phyloP scores from a whole-genome alignment of 2,888 invertebrate genomes.

The Dryobotodes eremita region DNA sequence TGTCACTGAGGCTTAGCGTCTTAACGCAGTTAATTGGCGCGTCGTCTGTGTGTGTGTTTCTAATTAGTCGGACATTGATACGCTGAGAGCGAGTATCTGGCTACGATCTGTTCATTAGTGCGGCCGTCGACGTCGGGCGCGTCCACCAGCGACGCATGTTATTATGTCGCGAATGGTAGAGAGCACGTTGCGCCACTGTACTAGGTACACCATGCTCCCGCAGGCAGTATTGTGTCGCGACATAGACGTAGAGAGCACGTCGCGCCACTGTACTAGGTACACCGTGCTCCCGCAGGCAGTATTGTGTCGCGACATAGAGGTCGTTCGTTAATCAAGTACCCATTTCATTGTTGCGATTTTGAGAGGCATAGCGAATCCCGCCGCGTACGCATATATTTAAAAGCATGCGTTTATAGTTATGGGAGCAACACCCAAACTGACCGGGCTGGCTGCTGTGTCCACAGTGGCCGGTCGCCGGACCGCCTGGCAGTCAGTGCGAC shows the following conservation, averaged over 20 bases:
- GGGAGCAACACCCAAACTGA: too few relatives aligned
- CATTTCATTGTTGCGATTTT: neutral
- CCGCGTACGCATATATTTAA: too few relatives aligned
- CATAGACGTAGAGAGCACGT: neutral
- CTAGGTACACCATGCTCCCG: neutral
- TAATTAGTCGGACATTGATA: constrained; percentile 50
- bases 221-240: too few relatives aligned
- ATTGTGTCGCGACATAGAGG: neutral
- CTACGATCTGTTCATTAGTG: constrained; percentile 26
- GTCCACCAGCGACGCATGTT: neutral
- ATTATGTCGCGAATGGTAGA: neutral
- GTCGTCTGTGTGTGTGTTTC: neutral
- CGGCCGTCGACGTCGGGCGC: neutral
- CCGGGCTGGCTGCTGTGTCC: too few relatives aligned
- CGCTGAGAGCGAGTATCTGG: constrained; percentile 20
- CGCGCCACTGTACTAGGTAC: too few relatives aligned
- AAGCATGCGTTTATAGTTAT: neutral
- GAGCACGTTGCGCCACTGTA: too few relatives aligned
- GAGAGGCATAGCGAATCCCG: neutral
- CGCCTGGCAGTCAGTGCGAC: neutral
- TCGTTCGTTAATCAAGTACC: neutral
- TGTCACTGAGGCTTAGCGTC: constrained; percentile 7
- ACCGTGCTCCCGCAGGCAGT: neutral
- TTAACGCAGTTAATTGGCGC: constrained; percentile 33
- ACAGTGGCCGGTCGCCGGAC: neutral